Evolutionary conservation across 2,888 invertebrate genomes (phyloP), one percentile per base, ranked within the genome.

Genomic region (Thecophora atra): DNA sequence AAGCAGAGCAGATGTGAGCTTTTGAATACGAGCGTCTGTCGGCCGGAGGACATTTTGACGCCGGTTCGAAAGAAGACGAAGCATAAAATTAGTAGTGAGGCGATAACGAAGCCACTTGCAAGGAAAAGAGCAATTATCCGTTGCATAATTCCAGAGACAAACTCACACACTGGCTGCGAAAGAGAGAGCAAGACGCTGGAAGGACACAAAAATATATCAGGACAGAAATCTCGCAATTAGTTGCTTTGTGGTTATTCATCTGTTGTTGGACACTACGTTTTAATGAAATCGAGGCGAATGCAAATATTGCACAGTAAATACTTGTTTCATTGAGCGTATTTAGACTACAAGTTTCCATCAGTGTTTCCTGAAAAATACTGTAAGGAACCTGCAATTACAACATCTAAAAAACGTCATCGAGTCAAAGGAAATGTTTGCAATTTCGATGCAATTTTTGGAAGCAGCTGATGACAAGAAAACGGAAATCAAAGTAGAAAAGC

Each of bases 41-140:
- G 8, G 68, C 72, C 67, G 68, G 63, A 63, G 72, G 72, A 63
- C 54, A 72, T 68, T n/a, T 26, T 54, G 68, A 72, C 68, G 68
- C 68, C 68, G 56, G 58, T 13, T 58, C 52, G 26, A 15, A 15
- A 60, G 24, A 24, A 47, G 47, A 15, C 5, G 47, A 15, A n/a
- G 47, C 47, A n/a, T n/a, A 17, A n/a, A 15, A n/a, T 15, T n/a
- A 17, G n/a, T 47, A n/a, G 8, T 4, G 47, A 47, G 64, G 17
- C 44, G n/a, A 56, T 58, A 68, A 68, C 42, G 68, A 68, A 68
- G 68, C 68, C 58, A 68, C 6, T 68, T 56, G 3, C 42, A 24
- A 21, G 19, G 3, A 28, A 24, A 24, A 28, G 24, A 30, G 54
- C 21, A 54, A 66, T 30, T 54, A 67, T 71, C 63, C 66, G 70